A percentile compares a stretch with the other conserved stretches of the same genome.
Evolutionary conservation across 2,797 vertebrate species (phyloP).

Genomic region (Pagetopsis macropterus): DNA sequence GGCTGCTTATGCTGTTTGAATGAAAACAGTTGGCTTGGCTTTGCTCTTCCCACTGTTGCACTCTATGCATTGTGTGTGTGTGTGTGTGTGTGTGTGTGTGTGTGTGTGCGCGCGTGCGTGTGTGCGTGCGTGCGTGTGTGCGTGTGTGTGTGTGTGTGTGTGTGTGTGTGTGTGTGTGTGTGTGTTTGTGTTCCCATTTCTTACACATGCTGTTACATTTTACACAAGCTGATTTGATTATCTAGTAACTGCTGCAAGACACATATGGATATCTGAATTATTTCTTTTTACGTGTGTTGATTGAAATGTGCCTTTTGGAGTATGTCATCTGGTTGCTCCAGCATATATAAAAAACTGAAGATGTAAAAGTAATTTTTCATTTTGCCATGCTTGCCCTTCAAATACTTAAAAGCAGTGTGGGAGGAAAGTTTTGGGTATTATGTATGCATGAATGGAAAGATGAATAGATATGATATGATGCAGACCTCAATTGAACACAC

Average conservation of each 20-base stretch:
- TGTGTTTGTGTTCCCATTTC: constrained; percentile 9
- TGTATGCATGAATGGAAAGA: constrained; percentile 14
- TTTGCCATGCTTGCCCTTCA: not conserved
- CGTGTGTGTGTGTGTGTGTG: no score
- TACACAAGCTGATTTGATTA: constrained; percentile 9
- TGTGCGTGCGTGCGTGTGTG: no score
- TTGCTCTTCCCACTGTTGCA: constrained; percentile 8
- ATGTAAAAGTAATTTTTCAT: not conserved
- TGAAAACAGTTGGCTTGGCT: constrained; percentile 62
- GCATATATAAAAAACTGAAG: not conserved
- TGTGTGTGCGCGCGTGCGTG: no score
- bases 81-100: no score
- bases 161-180: not conserved
- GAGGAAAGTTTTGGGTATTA: not conserved
- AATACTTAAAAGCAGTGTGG: not conserved
- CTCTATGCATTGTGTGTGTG: not conserved
- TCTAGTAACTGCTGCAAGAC: constrained; percentile 1
- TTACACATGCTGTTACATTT: constrained; percentile 12
- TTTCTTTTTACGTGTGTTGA: not conserved
- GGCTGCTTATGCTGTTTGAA: constrained; percentile 70
- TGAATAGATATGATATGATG: constrained; percentile 1
- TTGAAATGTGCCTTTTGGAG: constrained; percentile 5
- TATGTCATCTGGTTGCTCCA: not conserved
- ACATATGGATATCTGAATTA: not conserved
- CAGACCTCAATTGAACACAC: constrained; percentile 2